Percentiles rank a stretch among this genome's conserved stretches.
Conservation (phyloP, 2,888 invertebrate species). For the Drosophila ustulata region DNA sequence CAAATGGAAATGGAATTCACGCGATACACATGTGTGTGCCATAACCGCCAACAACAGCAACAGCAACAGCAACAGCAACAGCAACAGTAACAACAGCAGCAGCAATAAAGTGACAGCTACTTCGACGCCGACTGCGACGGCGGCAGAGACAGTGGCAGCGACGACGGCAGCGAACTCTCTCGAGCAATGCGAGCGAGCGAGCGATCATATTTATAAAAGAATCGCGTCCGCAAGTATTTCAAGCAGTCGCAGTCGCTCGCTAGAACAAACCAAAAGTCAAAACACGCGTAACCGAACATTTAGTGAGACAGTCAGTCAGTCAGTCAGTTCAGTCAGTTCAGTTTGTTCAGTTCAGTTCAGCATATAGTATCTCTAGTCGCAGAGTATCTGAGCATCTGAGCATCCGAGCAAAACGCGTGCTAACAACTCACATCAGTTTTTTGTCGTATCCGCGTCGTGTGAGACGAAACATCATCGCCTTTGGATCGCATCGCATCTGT, state of each 20-base stretch:
- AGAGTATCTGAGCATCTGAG: not conserved
- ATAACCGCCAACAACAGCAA: constrained; percentile 22
- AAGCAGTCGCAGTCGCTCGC: constrained; percentile 80
- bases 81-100: constrained; percentile 17
- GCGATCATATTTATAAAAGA: constrained; percentile 83
- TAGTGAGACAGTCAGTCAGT: constrained; percentile 14
- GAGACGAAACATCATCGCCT: constrained; percentile 7
- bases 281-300: constrained; percentile 25
- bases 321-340: constrained; percentile 12
- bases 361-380: constrained; percentile 16
- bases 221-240: constrained; percentile 73
- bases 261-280: constrained; percentile 73
- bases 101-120: constrained; percentile 26
- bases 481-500: constrained; percentile 24
- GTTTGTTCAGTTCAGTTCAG: not conserved
- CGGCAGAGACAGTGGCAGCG: constrained; percentile 24
- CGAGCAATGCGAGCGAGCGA: constrained; percentile 26
- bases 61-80: constrained; percentile 22
- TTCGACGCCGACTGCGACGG: constrained; percentile 16
- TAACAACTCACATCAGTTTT: constrained; percentile 4
- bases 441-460: constrained; percentile 12
- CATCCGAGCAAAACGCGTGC: constrained; percentile 12
- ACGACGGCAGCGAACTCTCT: constrained; percentile 47
- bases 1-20: constrained; percentile 70
- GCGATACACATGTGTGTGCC: constrained; percentile 75